These are phyloP conservation scores for Pristis pectinata DNA, from an alignment of 2,797 vertebrate species.

Conservation along the genomic window DNA sequence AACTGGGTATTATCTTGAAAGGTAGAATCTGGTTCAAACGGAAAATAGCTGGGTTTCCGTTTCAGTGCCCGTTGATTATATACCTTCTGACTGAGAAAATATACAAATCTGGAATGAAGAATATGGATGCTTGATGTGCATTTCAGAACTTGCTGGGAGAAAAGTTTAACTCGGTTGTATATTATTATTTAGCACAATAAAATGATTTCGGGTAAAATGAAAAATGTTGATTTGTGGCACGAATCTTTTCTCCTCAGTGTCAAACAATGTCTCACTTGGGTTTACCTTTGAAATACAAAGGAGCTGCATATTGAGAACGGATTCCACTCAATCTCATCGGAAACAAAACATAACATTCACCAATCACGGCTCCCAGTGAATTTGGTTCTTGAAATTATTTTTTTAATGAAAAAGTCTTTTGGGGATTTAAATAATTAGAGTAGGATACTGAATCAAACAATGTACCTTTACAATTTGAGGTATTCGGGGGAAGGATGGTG, in stretches of 20 bases:
- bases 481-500: background rate
- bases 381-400: background rate
- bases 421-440: no score
- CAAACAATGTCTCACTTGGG: background rate
- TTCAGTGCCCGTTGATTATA: background rate
- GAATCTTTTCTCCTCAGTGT: background rate
- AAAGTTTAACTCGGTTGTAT: background rate
- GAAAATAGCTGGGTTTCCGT: background rate
- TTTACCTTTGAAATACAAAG: background rate
- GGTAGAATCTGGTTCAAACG: background rate
- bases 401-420: background rate
- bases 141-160: background rate
- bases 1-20: background rate
- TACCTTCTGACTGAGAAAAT: constrained; percentile 7
- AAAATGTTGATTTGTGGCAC: background rate
- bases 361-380: background rate
- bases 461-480: background rate
- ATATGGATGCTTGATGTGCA: background rate
- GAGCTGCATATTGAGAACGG: no score
- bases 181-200: background rate
- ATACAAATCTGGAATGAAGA: background rate
- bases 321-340: background rate
- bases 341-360: background rate
- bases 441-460: background rate
- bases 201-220: background rate